Evolutionary conservation across 2,888 invertebrate genomes (phyloP), one percentile per base, ranked within the genome.

Genomic region (Amblyteles armatorius): DNA sequence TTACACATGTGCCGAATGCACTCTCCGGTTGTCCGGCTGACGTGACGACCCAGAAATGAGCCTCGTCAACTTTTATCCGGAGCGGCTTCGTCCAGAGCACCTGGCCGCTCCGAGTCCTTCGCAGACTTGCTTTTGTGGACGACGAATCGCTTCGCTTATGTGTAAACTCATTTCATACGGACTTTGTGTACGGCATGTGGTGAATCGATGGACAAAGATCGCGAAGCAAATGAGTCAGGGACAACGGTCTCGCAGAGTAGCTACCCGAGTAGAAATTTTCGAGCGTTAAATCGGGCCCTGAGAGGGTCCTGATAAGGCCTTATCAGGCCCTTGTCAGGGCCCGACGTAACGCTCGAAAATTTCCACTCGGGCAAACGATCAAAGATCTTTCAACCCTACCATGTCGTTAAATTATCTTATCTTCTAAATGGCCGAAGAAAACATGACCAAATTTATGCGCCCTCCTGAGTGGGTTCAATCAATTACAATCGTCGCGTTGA

Each of bases 1-100:
- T 60, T 77, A 67, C 52, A 67, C 88, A 89, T 90, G 87, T 90
- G 90, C 89, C 87, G 80, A 89, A 88, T 88, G 86, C 84, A 86
- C 86, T 86, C 73, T 85, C 86, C 87, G 89, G 90, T 89, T 91
- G 90, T 90, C 88, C 88, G 90, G 85, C 87, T 87, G 90, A 86
- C 90, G 89, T 89, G 89, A 91, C 90, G 91, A 90, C 89, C 89
- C 88, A 90, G 87, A 91, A 91, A 82, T 67, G 82, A 79, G 79
- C 79, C 82, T 88, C 87, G 87, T 87, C 83, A 84, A 80, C 71
- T 85, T 85, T 87, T 57, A 83, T 80, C 85, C 74, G 73, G 33
- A 78, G 81, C 44, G 16, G 73, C 33, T 82, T 85, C 72, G 73
- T 71, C 55, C 52, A 33, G 26, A 88, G 90, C 91, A 91, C 91